Conservation (phyloP, 2,888 invertebrate genomes). For the Frankliniella fusca region DNA sequence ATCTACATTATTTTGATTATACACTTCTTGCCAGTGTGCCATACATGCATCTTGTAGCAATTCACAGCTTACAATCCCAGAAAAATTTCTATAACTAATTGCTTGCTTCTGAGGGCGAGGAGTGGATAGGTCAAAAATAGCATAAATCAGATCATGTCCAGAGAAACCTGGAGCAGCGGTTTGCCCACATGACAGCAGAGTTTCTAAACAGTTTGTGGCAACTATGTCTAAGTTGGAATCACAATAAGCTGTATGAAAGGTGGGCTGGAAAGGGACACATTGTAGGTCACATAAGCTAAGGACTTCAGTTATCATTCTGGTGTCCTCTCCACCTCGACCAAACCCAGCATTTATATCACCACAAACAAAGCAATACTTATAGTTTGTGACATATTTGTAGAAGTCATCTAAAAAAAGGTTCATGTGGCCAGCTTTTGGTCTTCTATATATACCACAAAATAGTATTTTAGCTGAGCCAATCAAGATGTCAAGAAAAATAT, state of each 20-base stretch:
- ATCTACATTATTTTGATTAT: not conserved
- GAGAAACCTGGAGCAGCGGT: not conserved
- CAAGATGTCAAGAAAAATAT: too few relatives aligned
- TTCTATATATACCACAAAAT: not conserved
- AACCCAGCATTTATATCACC: too few relatives aligned
- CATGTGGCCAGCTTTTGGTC: not conserved
- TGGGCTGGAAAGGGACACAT: too few relatives aligned
- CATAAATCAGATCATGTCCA: not conserved
- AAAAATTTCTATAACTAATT: too few relatives aligned
- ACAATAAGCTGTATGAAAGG: not conserved
- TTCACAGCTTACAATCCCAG: too few relatives aligned
- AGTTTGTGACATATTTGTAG: not conserved
- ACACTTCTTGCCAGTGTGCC: not conserved
- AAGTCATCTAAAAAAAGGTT: not conserved
- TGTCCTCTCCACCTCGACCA: too few relatives aligned
- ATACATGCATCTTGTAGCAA: not conserved
- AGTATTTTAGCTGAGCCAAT: too few relatives aligned
- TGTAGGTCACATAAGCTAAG: too few relatives aligned
- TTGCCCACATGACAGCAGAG: not conserved
- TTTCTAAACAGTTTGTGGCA: not conserved
- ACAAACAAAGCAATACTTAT: too few relatives aligned
- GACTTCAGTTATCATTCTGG: too few relatives aligned
- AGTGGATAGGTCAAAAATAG: too few relatives aligned
- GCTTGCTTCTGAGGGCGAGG: too few relatives aligned
- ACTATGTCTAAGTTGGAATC: not conserved